Evolutionary conservation across 2,113 vertebrate genomes (phyloP), one percentile per base, ranked within the genome.

Genomic region (Saguinus imperator): DNA sequence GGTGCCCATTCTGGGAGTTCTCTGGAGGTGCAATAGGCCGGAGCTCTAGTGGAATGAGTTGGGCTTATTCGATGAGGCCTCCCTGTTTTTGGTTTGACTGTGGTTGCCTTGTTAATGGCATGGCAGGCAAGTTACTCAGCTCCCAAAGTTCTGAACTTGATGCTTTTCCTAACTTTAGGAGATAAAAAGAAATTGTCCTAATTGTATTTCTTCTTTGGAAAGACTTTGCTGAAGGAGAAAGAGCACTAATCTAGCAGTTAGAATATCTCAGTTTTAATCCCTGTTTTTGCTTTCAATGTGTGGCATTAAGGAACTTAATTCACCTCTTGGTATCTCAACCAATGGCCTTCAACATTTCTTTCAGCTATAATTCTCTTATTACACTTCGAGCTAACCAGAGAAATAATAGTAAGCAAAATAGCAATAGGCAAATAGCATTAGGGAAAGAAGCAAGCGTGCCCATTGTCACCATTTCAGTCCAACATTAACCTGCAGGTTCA

Each of bases 371-470:
- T 72, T 92, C 55, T 94, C 16, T 50, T 81, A 75, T 93, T 86
- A 77, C 11, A 50, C 32, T 66, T 79, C 73, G 37, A 43, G 81
- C 94, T 95, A 81, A 93, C 57, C 27, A 94, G 86, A 20, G 23
- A 85, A 93, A 84, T 57, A 79, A 45, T 32, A 64, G 21, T 83
- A 91, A 35, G 61, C 32, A 88, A 97, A 95, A 76, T 70, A 25
- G 68, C 52, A 70, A 77, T 94, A 87, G 27, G 66, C 52, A 96
- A 94, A 93, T 87, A 82, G 66, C 61, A 86, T 79, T 75, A 70
- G 27, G 32, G 43, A 84, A 93, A 87, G 40, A 73, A 40, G 52
- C 25, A 91, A 94, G n/a, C 87, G 57, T 14, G 32, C 20, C 16
- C 7, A 40, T 52, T 57, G 21, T 93, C 16, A 43, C 58, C 52